Base-by-base conservation (phyloP, 2,888 invertebrate species). In the Troides oblongomaculatus region DNA sequence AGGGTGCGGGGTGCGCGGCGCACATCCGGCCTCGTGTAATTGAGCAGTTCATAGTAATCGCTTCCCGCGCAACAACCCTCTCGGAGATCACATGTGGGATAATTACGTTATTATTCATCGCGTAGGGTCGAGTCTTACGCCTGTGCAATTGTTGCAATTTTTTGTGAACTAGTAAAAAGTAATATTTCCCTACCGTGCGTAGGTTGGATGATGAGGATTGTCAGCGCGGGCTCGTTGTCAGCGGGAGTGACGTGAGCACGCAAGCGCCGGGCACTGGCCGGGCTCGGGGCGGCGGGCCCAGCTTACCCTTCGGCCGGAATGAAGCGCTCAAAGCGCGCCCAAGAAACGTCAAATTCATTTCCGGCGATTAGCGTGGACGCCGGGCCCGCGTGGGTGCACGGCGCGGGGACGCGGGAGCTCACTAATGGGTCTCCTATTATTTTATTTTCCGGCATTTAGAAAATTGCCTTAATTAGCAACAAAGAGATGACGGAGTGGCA, bases 371-470 rank as follows among this genome's bases (percentile, higher is more conserved):
- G 80, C 77, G 78, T 76, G 75, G 76, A 80, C 81, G 82, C 79
- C 79, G 73, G 64, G 63, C 68, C 74, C 62, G 46, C 56, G 60
- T 53, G 64, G 43, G 62, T 39, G 64, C 53, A 46, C 50, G 69
- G 66, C 36, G 57, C 58, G 72, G 64, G 66, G 74, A 79, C 72
- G 77, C 79, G 77, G 77, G 79, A 73, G 77, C 70, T 72, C 73
- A 71, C 84, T 89, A 89, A 89, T 88, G 89, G 89, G 82, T 75
- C 75, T 79, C 79, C 77, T 83, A 89, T 89, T 89, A 89, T 88
- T 89, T 88, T 88, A 89, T 89, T 88, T 89, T 89, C 89, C 88
- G 85, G 83, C 87, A 80, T 81, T 84, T 81, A 75, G 80, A 76
- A 87, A 89, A 88, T 89, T 88, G 88, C 87, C 85, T 87, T 86